Conservation (phyloP, 1,140 invertebrate species). For the Lepidurus couesii region DNA sequence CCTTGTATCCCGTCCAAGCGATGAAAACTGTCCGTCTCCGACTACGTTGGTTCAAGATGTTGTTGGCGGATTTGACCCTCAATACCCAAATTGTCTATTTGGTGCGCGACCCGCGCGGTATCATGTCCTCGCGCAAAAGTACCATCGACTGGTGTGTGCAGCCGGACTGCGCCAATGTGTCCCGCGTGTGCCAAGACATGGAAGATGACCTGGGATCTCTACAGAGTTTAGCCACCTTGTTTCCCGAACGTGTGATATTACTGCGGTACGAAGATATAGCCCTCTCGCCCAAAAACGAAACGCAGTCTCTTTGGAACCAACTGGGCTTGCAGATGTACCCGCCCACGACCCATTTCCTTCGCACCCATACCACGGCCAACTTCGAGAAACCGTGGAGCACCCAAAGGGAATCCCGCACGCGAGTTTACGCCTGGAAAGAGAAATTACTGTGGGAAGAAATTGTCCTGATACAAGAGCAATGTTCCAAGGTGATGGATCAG, state of each 20-base stretch:
- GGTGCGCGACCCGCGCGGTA: background rate
- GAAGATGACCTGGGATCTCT: conserved; percentile 21
- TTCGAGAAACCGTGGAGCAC: conserved; percentile 5
- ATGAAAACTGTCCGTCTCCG: conserved; percentile 24
- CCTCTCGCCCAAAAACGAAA: background rate
- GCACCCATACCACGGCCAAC: background rate
- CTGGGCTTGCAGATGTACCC: conserved; percentile 4
- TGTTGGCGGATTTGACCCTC: background rate
- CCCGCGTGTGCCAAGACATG: background rate
- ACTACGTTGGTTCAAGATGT: conserved; percentile 3
- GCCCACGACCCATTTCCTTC: background rate
- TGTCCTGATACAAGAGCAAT: background rate
- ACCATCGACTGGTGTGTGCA: conserved; percentile 10
- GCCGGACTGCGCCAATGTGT: conserved; percentile 11
- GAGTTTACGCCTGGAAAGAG: background rate
- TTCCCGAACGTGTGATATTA: conserved; percentile 20
- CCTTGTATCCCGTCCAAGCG: conserved; percentile 22
- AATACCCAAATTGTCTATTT: background rate
- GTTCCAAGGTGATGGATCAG: background rate
- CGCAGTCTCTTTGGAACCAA: background rate
- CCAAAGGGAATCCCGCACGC: background rate
- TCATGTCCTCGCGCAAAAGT: conserved; percentile 12
- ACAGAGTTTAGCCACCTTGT: background rate
- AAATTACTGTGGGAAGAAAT: conserved; percentile 4
- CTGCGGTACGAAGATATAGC: conserved; percentile 19